Evolutionary conservation across 2,797 vertebrate species (phyloP).

Genomic region (Tokudaia muenninki): DNA sequence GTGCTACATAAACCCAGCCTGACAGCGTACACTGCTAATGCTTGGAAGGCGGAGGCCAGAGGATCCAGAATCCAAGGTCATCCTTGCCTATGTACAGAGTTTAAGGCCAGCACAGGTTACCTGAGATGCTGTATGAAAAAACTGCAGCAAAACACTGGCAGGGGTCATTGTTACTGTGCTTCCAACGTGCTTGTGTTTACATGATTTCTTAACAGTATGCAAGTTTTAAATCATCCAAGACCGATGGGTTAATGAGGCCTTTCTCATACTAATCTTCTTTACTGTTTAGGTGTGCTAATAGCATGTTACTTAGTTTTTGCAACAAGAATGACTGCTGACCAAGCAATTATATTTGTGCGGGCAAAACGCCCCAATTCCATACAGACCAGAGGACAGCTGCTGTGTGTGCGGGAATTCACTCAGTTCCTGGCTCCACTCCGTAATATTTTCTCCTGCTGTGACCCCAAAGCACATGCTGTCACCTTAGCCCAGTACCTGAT

Average conservation of each 20-base stretch:
- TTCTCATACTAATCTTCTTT: conserved; percentile 66
- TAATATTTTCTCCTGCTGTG: conserved; percentile 94
- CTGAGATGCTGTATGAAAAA: background rate
- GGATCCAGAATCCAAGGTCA: background rate
- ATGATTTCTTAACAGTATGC: conserved; percentile 47
- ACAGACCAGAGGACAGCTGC: conserved; percentile 96
- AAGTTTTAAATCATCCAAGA: conserved; percentile 50
- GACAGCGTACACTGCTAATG: background rate
- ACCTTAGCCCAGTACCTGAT: conserved; percentile 96
- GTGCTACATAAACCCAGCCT: background rate
- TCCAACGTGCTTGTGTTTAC: background rate
- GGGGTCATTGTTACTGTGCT: background rate
- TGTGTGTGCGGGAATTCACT: conserved; percentile 96
- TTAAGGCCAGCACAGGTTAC: background rate
- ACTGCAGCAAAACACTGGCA: background rate
- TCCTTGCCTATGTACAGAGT: background rate
- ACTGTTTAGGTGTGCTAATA: conserved; percentile 94
- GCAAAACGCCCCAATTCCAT: conserved; percentile 97
- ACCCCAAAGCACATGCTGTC: conserved; percentile 92
- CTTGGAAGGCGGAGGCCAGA: background rate
- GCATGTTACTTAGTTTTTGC: conserved; percentile 98
- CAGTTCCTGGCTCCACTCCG: conserved; percentile 95
- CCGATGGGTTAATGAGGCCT: conserved; percentile 4
- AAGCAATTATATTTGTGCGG: conserved; percentile 96
- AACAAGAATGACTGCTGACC: conserved; percentile 96